Evolutionary conservation across 2,797 vertebrate genomes (phyloP).

Genomic region (Dromococcyx pavoninus): DNA sequence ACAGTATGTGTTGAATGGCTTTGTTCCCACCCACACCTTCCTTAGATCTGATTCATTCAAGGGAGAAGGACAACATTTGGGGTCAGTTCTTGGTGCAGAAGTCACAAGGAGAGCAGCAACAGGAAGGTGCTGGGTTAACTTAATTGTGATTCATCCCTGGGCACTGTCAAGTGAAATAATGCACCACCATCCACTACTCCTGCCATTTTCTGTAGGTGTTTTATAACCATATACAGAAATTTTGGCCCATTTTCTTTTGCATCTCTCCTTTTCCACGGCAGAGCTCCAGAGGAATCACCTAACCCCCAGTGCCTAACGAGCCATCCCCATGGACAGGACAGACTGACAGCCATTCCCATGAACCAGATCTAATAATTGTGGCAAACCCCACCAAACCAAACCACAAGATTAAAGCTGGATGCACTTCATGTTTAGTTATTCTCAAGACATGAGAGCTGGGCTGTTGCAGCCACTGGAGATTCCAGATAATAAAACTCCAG

Average conservation of each 20-base stretch:
- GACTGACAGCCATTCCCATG: accelerated
- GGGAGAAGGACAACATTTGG: not conserved
- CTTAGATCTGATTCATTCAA: not conserved
- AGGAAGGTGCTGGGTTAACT: not conserved
- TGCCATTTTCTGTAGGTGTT: not conserved
- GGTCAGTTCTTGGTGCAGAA: not conserved
- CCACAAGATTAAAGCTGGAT: not conserved
- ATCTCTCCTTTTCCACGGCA: not conserved
- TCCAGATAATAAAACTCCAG: not conserved
- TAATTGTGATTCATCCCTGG: not conserved
- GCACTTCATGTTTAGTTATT: not conserved
- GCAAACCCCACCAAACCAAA: not conserved
- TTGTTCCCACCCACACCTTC: not conserved
- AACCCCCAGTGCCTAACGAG: not conserved
- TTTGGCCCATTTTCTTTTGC: not conserved
- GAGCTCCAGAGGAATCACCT: not conserved
- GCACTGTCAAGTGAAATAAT: not conserved
- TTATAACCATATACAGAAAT: not conserved
- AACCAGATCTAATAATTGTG: not conserved
- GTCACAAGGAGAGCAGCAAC: not conserved
- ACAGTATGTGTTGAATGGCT: not conserved
- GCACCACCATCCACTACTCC: not conserved
- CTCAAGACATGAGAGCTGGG: not conserved
- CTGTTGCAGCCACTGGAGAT: not conserved
- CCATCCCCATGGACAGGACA: not conserved